Percentiles rank a stretch among this genome's conserved stretches.
These are phyloP conservation scores for Oreamnos americanus DNA, from an alignment of 2,113 vertebrate genomes.

Conservation along the genomic window DNA sequence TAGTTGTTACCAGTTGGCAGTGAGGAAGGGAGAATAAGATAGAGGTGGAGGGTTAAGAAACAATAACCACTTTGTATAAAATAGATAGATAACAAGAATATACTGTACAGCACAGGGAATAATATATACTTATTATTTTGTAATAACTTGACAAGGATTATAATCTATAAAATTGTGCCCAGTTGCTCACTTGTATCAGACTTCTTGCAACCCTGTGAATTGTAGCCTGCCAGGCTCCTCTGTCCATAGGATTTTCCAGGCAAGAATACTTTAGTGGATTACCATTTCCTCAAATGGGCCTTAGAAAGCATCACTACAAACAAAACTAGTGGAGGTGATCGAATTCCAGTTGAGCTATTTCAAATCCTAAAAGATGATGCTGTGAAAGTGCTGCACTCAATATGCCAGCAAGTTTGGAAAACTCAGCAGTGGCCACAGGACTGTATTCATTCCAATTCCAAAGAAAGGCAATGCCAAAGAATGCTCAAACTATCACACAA, in stretches of 20 bases:
- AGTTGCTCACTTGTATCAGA: not conserved
- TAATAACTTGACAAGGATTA: not conserved
- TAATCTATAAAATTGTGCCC: not conserved
- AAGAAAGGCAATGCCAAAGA: no score
- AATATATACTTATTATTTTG: not conserved
- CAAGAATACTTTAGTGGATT: not conserved
- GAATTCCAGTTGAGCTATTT: no score
- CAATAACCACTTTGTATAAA: not conserved
- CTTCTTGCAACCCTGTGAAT: not conserved
- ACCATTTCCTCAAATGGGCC: not conserved
- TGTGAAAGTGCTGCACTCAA: no score
- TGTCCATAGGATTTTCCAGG: not conserved
- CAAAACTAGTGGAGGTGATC: no score
- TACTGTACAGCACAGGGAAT: not conserved
- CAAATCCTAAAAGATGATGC: no score
- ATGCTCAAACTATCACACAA: no score
- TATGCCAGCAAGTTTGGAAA: no score
- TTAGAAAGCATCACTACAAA: no score
- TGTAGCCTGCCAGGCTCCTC: not conserved
- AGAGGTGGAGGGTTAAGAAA: not conserved
- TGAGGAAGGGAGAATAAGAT: not conserved
- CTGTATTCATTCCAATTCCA: no score
- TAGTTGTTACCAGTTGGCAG: not conserved
- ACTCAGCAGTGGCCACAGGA: no score
- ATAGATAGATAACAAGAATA: not conserved